A percentile compares a stretch with the other conserved stretches of the same genome.
Conservation (phyloP, 2,113 vertebrate genomes). For the Acrocephalus kingi region DNA sequence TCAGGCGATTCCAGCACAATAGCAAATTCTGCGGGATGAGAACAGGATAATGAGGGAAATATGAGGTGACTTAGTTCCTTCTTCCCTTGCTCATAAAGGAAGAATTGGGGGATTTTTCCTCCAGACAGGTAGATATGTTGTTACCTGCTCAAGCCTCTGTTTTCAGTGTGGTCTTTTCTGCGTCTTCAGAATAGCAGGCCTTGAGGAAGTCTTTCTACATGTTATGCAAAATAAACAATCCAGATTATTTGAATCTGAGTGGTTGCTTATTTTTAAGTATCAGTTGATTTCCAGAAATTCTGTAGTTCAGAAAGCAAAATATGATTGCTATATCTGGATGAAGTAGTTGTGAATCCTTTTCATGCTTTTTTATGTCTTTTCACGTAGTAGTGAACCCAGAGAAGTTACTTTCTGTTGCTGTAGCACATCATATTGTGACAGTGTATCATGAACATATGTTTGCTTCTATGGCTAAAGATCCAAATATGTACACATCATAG, state of each 20-base stretch:
- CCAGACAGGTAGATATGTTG: neutral
- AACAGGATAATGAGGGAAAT: neutral
- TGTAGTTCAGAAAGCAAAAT: neutral
- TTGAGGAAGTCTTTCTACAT: neutral
- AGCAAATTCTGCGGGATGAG: neutral
- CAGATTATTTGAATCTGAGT: neutral
- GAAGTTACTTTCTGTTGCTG: neutral
- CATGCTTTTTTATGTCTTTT: neutral
- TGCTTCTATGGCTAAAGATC: neutral
- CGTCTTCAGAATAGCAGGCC: neutral
- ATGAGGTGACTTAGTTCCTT: neutral
- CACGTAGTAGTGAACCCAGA: neutral
- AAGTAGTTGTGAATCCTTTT: neutral
- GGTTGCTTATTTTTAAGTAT: neutral
- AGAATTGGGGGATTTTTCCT: neutral
- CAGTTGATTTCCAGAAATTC: neutral
- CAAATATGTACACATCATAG: neutral
- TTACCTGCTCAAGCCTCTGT: neutral
- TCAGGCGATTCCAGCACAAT: neutral
- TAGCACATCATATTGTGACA: neutral
- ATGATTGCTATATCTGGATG: neutral
- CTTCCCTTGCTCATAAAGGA: neutral
- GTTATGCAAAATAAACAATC: neutral
- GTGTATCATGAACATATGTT: neutral
- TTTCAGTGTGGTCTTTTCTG: neutral